Conservation (phyloP, 2,888 invertebrate genomes). For the Polyommatus icarus region DNA sequence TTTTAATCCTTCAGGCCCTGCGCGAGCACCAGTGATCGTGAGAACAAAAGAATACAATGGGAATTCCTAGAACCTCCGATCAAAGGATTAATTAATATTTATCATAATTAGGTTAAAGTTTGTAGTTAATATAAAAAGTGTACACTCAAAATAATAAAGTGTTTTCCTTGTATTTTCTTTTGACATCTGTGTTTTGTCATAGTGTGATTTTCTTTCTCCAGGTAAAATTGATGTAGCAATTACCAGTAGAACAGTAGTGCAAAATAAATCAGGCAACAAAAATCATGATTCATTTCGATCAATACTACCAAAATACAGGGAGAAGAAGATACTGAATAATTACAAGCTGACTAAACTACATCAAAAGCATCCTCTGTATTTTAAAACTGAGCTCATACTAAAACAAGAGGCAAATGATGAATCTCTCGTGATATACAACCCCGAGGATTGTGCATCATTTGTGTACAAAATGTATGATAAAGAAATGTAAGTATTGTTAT, state of each 20-base stretch:
- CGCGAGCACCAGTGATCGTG: too few relatives aligned
- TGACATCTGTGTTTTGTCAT: neutral
- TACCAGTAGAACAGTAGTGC: slow-evolving; percentile 59
- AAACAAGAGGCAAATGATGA: slow-evolving; percentile 58
- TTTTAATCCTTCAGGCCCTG: too few relatives aligned
- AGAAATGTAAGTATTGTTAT: slow-evolving; percentile 36
- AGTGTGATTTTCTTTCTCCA: slow-evolving; percentile 35
- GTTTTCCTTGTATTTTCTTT: neutral
- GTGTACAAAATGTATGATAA: slow-evolving; percentile 54
- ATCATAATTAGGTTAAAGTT: too few relatives aligned
- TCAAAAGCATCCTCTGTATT: slow-evolving; percentile 41
- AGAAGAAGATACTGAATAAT: slow-evolving; percentile 53
- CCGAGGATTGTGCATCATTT: slow-evolving; percentile 53
- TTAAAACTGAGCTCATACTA: slow-evolving; percentile 53
- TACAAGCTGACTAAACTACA: slow-evolving; percentile 41
- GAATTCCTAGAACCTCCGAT: too few relatives aligned
- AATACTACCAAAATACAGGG: slow-evolving; percentile 62
- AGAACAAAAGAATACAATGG: too few relatives aligned
- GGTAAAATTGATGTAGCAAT: slow-evolving; percentile 58
- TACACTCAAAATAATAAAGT: neutral
- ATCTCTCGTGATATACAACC: slow-evolving; percentile 60
- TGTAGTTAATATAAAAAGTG: too few relatives aligned
- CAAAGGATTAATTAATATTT: too few relatives aligned
- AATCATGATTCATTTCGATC: slow-evolving; percentile 63
- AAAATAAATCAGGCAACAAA: slow-evolving; percentile 53